Base-by-base conservation (phyloP, 2,888 invertebrate genomes). In the Drosophila eohydei region DNA sequence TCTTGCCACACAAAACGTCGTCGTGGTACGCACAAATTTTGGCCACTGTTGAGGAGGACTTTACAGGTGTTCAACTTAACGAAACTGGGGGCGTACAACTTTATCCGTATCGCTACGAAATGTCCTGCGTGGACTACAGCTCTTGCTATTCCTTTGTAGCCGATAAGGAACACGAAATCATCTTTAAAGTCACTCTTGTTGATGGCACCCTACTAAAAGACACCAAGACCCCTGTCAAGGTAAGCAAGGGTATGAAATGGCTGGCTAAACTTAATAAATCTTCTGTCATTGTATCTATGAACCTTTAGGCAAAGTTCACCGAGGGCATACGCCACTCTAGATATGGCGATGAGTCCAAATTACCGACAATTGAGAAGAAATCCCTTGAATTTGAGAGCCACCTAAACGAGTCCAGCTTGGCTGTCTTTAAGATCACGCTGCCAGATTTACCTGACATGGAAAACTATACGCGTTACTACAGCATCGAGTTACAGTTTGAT, bases 101-200 rank as follows among this genome's bases (percentile, higher is more conserved):
- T 9, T 97, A 97, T 92, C 95, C 95, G 62, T 95, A 96, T 89
- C 95, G 95, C 75, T 96, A 97, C 85, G 95, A 95, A 80, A 94
- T 97, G 93, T 95, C 96, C 68, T 94, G 97, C 59, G 95, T 97
- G 26, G 80, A 75, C 14, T 89, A 74, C 36, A 95, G 96, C 83
- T 96, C 96, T 2, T 96, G 98, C 0, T 96, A 96, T 81, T 96
- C 96, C 76, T 99, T 98, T 93, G 97, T 98, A 91, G 98, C 98
- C 1, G 97, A 97, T 40, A 94, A 99, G 56, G 96, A 96, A 75
- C 97, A 96, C 83, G 96, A 95, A 36, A 96, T 97, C 26, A 96
- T 96, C 94, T 92, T 96, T n/a, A 96, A 96, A 93, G 93, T 96
- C 0, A 93, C 95, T 0, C 94, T 95, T 77, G 95, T 96, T 80